Percentiles rank a stretch among this genome's conserved stretches.
Conservation (phyloP, 2,888 invertebrate species). For the Patella caerulea region DNA sequence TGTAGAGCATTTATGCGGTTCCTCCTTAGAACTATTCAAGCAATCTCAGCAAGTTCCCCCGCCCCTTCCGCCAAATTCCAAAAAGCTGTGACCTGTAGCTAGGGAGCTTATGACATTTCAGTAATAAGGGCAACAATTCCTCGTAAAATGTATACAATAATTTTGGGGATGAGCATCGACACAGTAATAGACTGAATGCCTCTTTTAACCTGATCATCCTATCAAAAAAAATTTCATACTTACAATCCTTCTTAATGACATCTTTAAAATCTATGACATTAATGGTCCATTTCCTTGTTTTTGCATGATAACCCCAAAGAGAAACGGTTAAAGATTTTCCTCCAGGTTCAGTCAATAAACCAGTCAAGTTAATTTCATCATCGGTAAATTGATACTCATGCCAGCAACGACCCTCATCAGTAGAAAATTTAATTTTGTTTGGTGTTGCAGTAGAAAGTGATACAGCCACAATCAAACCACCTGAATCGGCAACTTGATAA, state of each 20-base stretch:
- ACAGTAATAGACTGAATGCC: too few species aligned
- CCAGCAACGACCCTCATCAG: slow-evolving; percentile 71
- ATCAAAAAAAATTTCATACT: slow-evolving; percentile 34
- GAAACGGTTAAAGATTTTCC: slow-evolving; percentile 65
- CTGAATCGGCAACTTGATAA: slow-evolving; percentile 69
- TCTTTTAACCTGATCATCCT: too few species aligned
- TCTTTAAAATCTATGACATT: slow-evolving; percentile 65
- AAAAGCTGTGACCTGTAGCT: too few species aligned
- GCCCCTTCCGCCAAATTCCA: too few species aligned
- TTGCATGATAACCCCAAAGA: slow-evolving; percentile 66
- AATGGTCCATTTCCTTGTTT: slow-evolving; percentile 60
- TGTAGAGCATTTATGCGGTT: too few species aligned
- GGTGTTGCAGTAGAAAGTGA: slow-evolving; percentile 45
- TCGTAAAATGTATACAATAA: too few species aligned
- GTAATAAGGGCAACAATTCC: too few species aligned
- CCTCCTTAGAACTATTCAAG: too few species aligned
- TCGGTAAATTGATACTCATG: slow-evolving; percentile 65
- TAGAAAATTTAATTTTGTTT: slow-evolving; percentile 65
- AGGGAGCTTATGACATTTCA: too few species aligned
- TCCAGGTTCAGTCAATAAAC: slow-evolving; percentile 68
- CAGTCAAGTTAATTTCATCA: slow-evolving; percentile 54
- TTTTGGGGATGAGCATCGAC: too few species aligned
- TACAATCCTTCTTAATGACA: slow-evolving; percentile 61
- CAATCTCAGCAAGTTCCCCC: too few species aligned
- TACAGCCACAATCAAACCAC: slow-evolving; percentile 68